Conservation (phyloP, 1,140 invertebrate species). For the Rhynchophorus ferrugineus region DNA sequence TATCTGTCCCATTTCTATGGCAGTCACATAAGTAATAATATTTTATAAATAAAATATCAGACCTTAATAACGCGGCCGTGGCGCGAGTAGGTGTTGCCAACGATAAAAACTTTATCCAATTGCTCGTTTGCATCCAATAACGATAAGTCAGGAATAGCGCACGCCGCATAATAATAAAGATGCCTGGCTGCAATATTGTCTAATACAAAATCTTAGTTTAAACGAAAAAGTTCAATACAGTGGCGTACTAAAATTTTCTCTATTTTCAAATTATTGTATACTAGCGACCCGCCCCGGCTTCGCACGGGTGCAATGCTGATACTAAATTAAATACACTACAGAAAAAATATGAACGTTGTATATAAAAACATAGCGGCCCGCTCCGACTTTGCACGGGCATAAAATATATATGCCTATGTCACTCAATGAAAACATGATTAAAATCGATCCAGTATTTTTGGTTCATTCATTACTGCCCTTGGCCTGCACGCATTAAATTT, state of each 20-base stretch:
- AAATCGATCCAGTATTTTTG: too few species aligned
- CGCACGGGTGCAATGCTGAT: too few species aligned
- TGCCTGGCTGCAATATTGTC: constrained; percentile 2
- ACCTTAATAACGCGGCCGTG: background rate
- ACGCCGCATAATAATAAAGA: constrained; percentile 8
- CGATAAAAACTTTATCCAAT: constrained; percentile 7
- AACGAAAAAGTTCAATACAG: background rate
- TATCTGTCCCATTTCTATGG: background rate
- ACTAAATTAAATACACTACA: too few species aligned
- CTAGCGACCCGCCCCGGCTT: too few species aligned
- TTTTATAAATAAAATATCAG: constrained; percentile 6
- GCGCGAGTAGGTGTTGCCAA: background rate
- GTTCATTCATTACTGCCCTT: too few species aligned
- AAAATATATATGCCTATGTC: too few species aligned
- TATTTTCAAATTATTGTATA: too few species aligned
- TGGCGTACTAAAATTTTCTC: background rate
- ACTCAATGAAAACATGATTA: too few species aligned
- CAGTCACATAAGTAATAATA: constrained; percentile 6
- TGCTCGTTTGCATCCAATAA: constrained; percentile 14
- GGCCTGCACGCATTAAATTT: too few species aligned
- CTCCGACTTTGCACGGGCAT: too few species aligned
- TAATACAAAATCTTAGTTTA: background rate
- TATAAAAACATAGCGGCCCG: too few species aligned
- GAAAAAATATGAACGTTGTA: too few species aligned
- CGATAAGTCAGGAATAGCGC: constrained; percentile 10